Percentiles rank a stretch among this genome's conserved stretches.
Evolutionary conservation across 1,140 invertebrate genomes (phyloP).

Genomic region (Himalopsyche phryganea): DNA sequence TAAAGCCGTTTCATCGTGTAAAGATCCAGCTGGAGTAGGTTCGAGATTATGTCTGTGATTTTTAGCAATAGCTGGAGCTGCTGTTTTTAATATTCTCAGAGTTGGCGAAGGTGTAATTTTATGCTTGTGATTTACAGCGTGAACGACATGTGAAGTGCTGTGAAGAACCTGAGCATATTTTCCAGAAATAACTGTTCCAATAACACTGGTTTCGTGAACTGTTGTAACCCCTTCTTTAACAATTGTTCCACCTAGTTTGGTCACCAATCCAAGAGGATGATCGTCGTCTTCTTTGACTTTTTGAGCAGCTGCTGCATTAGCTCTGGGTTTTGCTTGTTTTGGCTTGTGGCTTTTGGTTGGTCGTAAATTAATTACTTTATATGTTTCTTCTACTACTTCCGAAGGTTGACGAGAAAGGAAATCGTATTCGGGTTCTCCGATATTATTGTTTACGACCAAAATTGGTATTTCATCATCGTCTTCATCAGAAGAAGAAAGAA

Average conservation of each 20-base stretch:
- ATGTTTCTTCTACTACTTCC: slow-evolving; percentile 75
- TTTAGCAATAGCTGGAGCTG: slow-evolving; percentile 59
- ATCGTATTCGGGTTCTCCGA: slow-evolving; percentile 77
- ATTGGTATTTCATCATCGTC: slow-evolving; percentile 41
- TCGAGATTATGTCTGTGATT: slow-evolving; percentile 55
- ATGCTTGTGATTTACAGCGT: slow-evolving; percentile 42
- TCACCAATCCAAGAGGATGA: slow-evolving; percentile 74
- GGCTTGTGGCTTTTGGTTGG: slow-evolving; percentile 51
- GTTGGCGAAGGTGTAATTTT: slow-evolving; percentile 65
- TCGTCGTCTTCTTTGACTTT: slow-evolving; percentile 48
- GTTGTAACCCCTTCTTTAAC: slow-evolving; percentile 80
- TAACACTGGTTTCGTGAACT: slow-evolving; percentile 81
- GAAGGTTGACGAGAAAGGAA: slow-evolving; percentile 77
- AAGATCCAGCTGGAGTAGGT: slow-evolving; percentile 56
- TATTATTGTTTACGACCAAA: slow-evolving; percentile 62
- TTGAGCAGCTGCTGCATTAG: slow-evolving; percentile 42
- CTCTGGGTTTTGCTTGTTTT: slow-evolving; percentile 46
- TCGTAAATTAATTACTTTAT: slow-evolving; percentile 56
- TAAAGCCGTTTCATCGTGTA: slow-evolving; percentile 55
- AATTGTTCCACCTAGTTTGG: slow-evolving; percentile 75
- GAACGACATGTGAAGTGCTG: slow-evolving; percentile 63
- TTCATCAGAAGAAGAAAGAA: slow-evolving; percentile 45
- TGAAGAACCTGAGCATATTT: slow-evolving; percentile 82
- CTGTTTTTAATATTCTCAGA: slow-evolving; percentile 69
- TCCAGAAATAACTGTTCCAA: slow-evolving; percentile 82